A percentile compares a stretch with the other conserved stretches of the same genome.
Conservation (phyloP, 1,140 invertebrate genomes). For the Penaeus japonicus region DNA sequence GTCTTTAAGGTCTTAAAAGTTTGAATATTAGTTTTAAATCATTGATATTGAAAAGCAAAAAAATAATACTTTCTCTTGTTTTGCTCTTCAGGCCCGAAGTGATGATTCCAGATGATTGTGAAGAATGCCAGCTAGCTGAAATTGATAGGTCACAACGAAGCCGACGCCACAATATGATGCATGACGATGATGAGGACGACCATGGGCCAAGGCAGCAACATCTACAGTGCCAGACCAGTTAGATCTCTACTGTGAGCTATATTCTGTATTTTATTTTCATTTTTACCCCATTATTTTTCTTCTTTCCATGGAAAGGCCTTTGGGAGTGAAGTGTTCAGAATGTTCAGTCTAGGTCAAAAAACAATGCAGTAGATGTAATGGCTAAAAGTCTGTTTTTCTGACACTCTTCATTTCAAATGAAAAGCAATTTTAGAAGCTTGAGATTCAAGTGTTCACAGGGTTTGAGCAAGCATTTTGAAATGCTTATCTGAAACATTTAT, state of each 20-base stretch:
- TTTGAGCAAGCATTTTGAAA: no score
- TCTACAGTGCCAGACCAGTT: slow-evolving; percentile 90
- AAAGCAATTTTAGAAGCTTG: no score
- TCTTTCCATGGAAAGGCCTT: not conserved
- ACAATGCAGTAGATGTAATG: no score
- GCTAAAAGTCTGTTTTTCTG: no score
- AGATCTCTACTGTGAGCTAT: slow-evolving; percentile 61
- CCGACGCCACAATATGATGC: slow-evolving; percentile 66
- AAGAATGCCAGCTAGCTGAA: slow-evolving; percentile 79
- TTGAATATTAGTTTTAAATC: not conserved
- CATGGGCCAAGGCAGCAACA: slow-evolving; percentile 73
- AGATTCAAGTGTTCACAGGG: no score
- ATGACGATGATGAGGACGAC: slow-evolving; percentile 81
- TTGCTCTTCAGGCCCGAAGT: slow-evolving; percentile 69
- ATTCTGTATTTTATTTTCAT: not conserved
- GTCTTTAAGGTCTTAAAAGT: not conserved
- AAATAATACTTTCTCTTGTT: not conserved
- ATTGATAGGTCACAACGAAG: slow-evolving; percentile 76
- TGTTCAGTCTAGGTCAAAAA: no score
- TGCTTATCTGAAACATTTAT: no score
- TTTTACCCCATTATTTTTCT: not conserved
- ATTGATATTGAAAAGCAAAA: not conserved
- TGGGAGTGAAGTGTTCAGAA: not conserved
- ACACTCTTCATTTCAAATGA: no score
- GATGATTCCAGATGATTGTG: slow-evolving; percentile 84